Conservation (phyloP, 2,113 vertebrate species). For the Sapayoa aenigma region DNA sequence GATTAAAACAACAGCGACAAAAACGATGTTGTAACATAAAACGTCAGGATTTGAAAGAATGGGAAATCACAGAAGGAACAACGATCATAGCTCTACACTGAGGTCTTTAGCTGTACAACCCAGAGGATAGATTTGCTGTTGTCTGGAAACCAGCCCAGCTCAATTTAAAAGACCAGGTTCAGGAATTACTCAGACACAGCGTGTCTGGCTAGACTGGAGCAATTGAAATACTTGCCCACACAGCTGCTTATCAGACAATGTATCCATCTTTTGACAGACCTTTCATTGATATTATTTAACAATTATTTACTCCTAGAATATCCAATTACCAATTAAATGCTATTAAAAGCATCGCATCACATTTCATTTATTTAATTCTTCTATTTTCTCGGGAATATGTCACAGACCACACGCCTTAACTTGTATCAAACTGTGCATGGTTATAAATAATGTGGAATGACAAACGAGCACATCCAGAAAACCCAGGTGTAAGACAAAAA, state of each 20-base stretch:
- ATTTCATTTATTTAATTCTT: slow-evolving; percentile 1
- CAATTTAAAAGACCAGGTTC: slow-evolving; percentile 37
- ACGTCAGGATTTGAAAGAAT: neutral
- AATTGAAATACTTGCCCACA: slow-evolving; percentile 37
- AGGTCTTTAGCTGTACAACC: slow-evolving; percentile 12
- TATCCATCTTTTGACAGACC: slow-evolving; percentile 24
- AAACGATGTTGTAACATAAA: neutral
- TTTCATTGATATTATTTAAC: slow-evolving; percentile 33
- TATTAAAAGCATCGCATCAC: slow-evolving; percentile 17
- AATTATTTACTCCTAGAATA: slow-evolving; percentile 29
- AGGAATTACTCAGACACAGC: slow-evolving; percentile 47
- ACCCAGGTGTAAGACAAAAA: neutral
- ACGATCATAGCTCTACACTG: neutral
- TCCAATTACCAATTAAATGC: slow-evolving; percentile 16
- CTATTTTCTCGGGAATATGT: neutral
- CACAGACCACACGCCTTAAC: neutral
- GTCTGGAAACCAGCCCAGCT: slow-evolving; percentile 59
- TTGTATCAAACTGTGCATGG: neutral
- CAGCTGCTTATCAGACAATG: neutral
- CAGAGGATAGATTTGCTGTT: slow-evolving; percentile 49
- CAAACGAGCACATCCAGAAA: neutral
- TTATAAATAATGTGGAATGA: neutral
- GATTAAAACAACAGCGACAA: neutral
- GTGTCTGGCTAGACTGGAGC: neutral
- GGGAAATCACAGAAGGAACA: slow-evolving; percentile 4